These are phyloP conservation scores for Physella acuta DNA, from an alignment of 1,140 invertebrate genomes.

Conservation along the genomic window DNA sequence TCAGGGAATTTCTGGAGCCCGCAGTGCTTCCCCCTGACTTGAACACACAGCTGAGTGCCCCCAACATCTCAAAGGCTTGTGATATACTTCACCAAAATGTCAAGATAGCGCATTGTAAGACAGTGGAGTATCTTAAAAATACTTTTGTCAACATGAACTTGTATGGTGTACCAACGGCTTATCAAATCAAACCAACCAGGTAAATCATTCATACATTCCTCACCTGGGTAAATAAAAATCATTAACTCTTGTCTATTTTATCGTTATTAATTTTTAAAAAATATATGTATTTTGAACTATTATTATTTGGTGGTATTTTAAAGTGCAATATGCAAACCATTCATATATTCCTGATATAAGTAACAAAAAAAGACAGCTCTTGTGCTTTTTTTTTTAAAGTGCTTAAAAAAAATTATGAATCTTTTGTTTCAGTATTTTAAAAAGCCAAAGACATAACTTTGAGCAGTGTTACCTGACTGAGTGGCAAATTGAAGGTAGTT, in stretches of 20 bases:
- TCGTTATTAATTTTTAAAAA: neutral
- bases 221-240: no score
- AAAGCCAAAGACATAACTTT: neutral
- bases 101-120: neutral
- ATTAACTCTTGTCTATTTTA: neutral
- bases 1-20: neutral
- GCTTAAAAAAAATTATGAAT: no score
- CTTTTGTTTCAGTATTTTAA: neutral
- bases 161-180: neutral
- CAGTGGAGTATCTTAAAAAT: neutral
- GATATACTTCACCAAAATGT: neutral
- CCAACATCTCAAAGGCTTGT: constrained; percentile 1
- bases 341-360: neutral
- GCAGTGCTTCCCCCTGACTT: neutral
- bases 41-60: neutral
- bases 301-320: neutral
- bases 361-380: no score
- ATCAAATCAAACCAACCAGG: neutral
- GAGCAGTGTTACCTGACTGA: neutral
- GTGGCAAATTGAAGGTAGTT: constrained; percentile 4
- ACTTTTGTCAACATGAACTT: constrained; percentile 2
- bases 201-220: no score
- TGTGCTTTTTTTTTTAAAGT: neutral
- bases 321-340: neutral
- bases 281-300: neutral